phyloP scores from a whole-genome alignment of 1,140 invertebrate genomes.

The Mizuhopecten yessoensis region DNA sequence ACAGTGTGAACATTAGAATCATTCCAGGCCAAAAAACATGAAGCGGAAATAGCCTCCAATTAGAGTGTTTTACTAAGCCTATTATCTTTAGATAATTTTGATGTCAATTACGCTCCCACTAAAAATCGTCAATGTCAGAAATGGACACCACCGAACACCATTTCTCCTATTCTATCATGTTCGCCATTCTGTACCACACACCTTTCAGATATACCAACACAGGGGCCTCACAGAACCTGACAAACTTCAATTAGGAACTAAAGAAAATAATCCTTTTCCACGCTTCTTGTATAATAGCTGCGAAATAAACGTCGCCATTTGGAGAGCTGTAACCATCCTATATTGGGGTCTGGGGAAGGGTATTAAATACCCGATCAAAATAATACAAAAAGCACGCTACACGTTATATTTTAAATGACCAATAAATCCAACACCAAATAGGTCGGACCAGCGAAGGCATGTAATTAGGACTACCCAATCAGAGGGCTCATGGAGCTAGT shows the following conservation, averaged over 20 bases:
- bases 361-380: conserved; percentile 35
- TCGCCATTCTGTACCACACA: not conserved
- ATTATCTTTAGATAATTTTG: conserved; percentile 30
- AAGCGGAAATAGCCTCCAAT: not conserved
- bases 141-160: not conserved
- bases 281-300: conserved; percentile 24
- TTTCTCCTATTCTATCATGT: not conserved
- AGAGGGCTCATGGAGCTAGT: not conserved
- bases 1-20: not conserved
- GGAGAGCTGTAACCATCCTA: not conserved
- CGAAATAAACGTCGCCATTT: conserved; percentile 26
- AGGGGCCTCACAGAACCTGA: not conserved
- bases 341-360: conserved; percentile 14
- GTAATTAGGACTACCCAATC: conserved; percentile 20
- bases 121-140: conserved; percentile 26
- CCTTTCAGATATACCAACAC: not conserved
- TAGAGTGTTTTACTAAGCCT: not conserved
- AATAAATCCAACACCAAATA: not conserved
- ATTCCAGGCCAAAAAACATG: not conserved
- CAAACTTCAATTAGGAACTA: conserved; percentile 34
- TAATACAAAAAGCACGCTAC: conserved; percentile 34
- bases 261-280: conserved; percentile 18
- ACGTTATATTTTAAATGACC: not conserved
- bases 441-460: not conserved
- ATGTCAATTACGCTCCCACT: conserved; percentile 25